Base-by-base conservation (phyloP, 1,140 invertebrate genomes). In the Pantala flavescens region DNA sequence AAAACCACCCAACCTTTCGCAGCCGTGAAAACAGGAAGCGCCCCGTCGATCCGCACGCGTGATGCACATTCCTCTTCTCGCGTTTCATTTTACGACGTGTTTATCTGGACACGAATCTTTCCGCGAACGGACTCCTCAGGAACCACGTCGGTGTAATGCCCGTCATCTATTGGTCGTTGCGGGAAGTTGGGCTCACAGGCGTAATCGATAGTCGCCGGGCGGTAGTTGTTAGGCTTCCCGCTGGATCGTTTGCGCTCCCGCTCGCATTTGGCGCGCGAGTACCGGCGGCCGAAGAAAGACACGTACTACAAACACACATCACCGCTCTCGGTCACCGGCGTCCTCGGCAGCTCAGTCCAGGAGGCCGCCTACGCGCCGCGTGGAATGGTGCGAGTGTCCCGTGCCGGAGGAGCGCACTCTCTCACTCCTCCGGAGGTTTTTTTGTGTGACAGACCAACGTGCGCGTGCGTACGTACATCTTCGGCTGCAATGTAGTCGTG, bases 151-250 rank as follows among this genome's bases (percentile, higher is more conserved):
- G 16, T 21, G 49, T 21, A 63, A 63, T 63, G 14, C 49, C 49
- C 49, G 49, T 63, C 49, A 63, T 63, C 49, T 63, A 21, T 63
- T 63, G 49, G 49, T 63, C 49, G 49, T 63, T 63, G 49, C 49
- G 49, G 49, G 49, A 63, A 63, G 49, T 63, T 19, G 49, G 49
- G 49, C 49, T 63, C 49, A 16, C 49, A 63, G 49, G 49, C 49
- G 49, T 12, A 63, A 63, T 63, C 49, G 49, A 63, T 63, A 63
- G 49, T 63, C 49, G 49, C 49, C 49, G 49, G 49, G 49, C 49
- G 49, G n/a, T 63, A 63, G 49, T 63, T 19, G 49, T 63, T 21
- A 16, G 49, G 14, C 49, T 63, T 63, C 16, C 49, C 49, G 49
- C 49, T 63, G 49, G 49, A 21, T 63, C 49, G 14, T 21, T 19